Evolutionary conservation across 2,888 invertebrate species (phyloP), one percentile per base, ranked within the genome.

Genomic region (Pyrocoelia pectoralis): DNA sequence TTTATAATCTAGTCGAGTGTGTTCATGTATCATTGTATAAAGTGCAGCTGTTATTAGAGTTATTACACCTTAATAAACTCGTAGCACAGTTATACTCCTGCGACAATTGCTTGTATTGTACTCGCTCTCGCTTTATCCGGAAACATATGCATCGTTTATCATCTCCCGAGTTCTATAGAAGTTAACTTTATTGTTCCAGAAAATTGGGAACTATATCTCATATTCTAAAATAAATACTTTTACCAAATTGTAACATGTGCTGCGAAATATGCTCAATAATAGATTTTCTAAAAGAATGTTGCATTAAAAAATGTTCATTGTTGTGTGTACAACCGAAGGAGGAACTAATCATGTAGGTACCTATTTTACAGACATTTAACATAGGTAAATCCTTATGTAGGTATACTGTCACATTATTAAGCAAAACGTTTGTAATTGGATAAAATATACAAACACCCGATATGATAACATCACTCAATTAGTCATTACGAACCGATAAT

Each of bases 61-160:
- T 77, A 77, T 77, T 77, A 75, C 74, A 76, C 76, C 76, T 77
- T 77, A 77, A 77, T 77, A 77, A 76, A 77, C 74, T 75, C 73
- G 70, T 59, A 63, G 63, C 55, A 58, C 58, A 51, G 63, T 63
- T 63, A 58, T 55, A 33, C 63, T 55, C 19, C 72, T 70, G 73
- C 74, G 75, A 76, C 76, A 76, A 76, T 76, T 76, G 75, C 71
- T 53, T 58, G 55, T 59, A 72, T 73, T 68, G 68, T 70, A 71
- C 60, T 63, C 56, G 56, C 40, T 63, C 52, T 61, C 59, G 58
- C 65, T 66, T 68, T 65, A 62, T 70, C 61, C 65, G 67, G 74
- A 70, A 73, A 74, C 73, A 73, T 72, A 73, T 73, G 74, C 72
- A 70, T 70, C 72, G 72, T 73, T 70, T 73, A 70, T 73, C 65